These are phyloP conservation scores for Corvus moneduloides DNA, from an alignment of 2,113 vertebrate genomes.

Conservation along the genomic window DNA sequence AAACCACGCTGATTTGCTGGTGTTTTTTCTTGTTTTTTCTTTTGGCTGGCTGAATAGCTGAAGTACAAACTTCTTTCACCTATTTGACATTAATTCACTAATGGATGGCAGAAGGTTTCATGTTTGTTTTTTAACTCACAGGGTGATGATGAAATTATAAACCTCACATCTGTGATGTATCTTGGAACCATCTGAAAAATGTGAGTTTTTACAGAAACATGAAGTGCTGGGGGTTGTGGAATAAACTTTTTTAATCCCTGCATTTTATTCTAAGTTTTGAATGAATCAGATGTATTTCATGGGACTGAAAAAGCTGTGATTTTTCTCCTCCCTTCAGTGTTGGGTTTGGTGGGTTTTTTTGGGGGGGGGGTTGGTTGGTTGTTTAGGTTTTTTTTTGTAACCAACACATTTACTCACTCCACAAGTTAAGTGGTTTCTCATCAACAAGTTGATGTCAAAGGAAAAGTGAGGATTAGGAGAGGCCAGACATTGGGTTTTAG, in stretches of 20 bases:
- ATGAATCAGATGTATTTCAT: not conserved
- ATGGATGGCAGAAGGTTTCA: not conserved
- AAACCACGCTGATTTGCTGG: not conserved
- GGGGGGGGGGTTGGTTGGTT: accelerated
- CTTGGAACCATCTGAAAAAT: not conserved
- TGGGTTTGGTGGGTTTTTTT: not conserved
- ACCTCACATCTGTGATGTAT: not conserved
- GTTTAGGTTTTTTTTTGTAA: not conserved
- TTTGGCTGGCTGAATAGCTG: not conserved
- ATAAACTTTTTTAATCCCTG: not conserved
- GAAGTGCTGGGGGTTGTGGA: not conserved
- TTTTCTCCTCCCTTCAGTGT: not conserved
- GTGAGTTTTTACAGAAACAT: accelerated
- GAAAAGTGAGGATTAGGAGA: not conserved
- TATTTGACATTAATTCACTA: not conserved
- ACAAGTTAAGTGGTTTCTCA: not conserved
- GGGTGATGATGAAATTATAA: not conserved
- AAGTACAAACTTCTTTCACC: not conserved
- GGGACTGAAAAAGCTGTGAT: not conserved
- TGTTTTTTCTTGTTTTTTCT: not conserved
- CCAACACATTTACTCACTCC: not conserved
- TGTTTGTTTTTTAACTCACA: not conserved
- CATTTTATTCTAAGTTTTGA: not conserved
- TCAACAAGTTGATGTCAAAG: not conserved
- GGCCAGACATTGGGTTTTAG: not conserved